A percentile compares a stretch with the other conserved stretches of the same genome.
Evolutionary conservation across 2,888 invertebrate genomes (phyloP).

Genomic region (Eristalis pertinax): DNA sequence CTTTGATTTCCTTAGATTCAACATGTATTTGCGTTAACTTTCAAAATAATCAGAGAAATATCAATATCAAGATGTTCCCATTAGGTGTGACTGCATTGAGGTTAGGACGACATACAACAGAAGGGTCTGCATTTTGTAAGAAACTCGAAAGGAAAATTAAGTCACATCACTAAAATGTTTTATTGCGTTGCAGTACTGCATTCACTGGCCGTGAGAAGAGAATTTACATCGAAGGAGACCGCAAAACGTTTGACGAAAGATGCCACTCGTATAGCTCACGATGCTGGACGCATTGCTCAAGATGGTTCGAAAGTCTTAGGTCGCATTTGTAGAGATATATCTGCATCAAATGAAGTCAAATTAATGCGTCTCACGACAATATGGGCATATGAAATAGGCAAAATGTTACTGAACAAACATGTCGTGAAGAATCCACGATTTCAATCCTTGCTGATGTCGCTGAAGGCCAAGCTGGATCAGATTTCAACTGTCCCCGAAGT

Average conservation of each 20-base stretch:
- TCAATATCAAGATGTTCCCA: no score
- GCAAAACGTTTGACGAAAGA: neutral
- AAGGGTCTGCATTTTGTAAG: neutral
- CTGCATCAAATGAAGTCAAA: slow-evolving; percentile 9
- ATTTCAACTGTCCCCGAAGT: neutral
- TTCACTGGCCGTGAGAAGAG: neutral
- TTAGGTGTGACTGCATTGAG: no score
- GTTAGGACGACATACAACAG: neutral
- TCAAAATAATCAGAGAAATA: no score
- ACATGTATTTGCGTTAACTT: no score
- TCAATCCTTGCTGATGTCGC: neutral
- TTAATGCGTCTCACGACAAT: neutral
- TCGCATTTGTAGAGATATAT: neutral
- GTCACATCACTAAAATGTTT: no score
- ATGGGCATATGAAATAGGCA: neutral
- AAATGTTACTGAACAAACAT: neutral
- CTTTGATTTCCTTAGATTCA: no score
- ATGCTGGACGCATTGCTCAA: neutral
- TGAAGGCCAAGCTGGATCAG: neutral
- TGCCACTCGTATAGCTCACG: neutral
- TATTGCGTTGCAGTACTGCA: no score
- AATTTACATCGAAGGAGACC: neutral
- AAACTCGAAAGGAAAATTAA: neutral
- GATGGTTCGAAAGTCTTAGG: neutral
- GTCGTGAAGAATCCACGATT: neutral